Conservation (phyloP, 1,140 invertebrate species). For the Ladona fulva region DNA sequence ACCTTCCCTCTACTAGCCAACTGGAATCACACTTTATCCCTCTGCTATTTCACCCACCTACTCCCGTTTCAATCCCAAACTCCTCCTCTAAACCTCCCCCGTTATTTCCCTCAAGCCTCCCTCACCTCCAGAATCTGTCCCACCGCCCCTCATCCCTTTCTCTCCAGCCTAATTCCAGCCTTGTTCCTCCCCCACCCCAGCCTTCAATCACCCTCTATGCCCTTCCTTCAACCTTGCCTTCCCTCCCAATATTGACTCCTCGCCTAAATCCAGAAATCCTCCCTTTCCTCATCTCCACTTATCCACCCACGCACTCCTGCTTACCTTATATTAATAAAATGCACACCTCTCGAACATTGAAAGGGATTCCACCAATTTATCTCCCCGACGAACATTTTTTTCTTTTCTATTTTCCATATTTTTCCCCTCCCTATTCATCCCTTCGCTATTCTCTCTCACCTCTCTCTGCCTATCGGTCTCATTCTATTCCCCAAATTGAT, state of each 20-base stretch:
- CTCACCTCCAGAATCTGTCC: not conserved
- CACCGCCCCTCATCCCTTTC: not conserved
- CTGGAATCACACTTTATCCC: too few species aligned
- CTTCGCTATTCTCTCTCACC: not conserved
- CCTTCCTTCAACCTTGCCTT: not conserved
- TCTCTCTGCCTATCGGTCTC: not conserved
- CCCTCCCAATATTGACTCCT: not conserved
- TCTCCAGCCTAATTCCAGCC: not conserved
- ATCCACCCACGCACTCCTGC: not conserved
- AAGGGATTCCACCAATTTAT: not conserved
- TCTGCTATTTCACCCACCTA: too few species aligned
- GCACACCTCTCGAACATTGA: not conserved
- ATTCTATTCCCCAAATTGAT: constrained; percentile 2
- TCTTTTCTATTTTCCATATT: too few species aligned
- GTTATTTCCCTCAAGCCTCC: not conserved
- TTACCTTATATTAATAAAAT: constrained; percentile 9
- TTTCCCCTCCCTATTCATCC: not conserved
- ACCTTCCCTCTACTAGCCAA: too few species aligned
- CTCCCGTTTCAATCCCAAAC: too few species aligned
- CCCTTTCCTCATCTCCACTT: too few species aligned
- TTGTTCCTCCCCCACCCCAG: not conserved
- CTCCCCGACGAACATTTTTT: not conserved
- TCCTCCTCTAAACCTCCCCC: too few species aligned
- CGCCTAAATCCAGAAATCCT: too few species aligned
- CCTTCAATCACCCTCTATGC: not conserved